Conservation (phyloP, 2,113 vertebrate genomes). For the Tychaedon coryphoeus region DNA sequence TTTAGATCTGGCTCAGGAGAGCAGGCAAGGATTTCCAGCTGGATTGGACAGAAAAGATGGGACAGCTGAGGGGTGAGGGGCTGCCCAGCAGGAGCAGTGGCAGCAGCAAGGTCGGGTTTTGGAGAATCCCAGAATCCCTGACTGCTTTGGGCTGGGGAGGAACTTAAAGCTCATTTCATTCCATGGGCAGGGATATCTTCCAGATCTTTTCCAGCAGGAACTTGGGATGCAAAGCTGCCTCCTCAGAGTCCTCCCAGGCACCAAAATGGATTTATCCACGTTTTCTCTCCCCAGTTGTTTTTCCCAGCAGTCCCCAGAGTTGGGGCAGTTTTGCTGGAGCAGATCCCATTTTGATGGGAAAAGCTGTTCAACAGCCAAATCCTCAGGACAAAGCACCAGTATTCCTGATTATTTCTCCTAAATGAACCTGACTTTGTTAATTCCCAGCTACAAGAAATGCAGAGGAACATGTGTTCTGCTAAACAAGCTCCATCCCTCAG, state of each 20-base stretch:
- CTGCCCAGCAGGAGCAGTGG: neutral
- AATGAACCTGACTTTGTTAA: neutral
- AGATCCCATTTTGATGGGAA: neutral
- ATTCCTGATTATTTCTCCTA: neutral
- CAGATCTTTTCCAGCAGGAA: neutral
- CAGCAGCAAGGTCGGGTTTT: neutral
- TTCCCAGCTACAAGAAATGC: neutral
- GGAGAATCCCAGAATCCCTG: neutral
- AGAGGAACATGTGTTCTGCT: neutral
- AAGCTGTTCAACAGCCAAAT: neutral
- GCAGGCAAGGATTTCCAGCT: constrained; percentile 51
- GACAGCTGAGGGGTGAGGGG: neutral
- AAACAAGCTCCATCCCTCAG: neutral
- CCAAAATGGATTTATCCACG: neutral
- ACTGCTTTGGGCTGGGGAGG: neutral
- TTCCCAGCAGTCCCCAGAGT: neutral
- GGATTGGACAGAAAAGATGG: neutral
- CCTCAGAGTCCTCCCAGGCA: too few relatives aligned
- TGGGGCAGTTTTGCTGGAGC: neutral
- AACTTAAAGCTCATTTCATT: fast-evolving
- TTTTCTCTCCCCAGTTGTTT: neutral
- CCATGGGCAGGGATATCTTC: neutral
- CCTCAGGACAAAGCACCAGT: neutral
- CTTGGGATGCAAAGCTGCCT: fast-evolving
- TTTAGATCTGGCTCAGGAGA: neutral